Conservation (phyloP, 2,888 invertebrate genomes). For the Eretmocerus hayati region DNA sequence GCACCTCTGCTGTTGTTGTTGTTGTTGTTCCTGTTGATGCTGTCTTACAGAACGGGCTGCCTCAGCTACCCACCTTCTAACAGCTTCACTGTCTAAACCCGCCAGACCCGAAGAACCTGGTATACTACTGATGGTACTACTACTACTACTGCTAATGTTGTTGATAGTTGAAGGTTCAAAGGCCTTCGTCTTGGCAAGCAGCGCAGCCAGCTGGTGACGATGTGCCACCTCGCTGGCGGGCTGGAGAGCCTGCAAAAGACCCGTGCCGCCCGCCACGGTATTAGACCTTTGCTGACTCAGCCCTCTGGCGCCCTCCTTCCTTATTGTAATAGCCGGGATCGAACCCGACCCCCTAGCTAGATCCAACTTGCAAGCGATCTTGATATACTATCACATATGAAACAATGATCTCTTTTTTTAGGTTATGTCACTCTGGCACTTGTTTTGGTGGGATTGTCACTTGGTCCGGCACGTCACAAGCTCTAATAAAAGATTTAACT, state of each 20-base stretch:
- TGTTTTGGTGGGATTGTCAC: conserved; percentile 35
- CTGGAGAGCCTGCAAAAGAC: too few relatives aligned
- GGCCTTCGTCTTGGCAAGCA: conserved; percentile 46
- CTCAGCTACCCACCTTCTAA: conserved; percentile 55
- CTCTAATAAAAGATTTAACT: too few relatives aligned
- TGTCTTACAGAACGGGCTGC: conserved; percentile 51
- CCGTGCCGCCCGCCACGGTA: too few relatives aligned
- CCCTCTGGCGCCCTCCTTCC: conserved; percentile 2
- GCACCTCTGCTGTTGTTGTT: conserved; percentile 24
- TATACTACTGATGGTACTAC: too few relatives aligned
- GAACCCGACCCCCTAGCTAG: conserved; percentile 28
- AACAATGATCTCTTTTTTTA: too few relatives aligned
- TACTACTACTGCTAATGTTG: conserved; percentile 30
- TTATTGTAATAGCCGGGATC: too few relatives aligned
- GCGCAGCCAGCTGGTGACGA: conserved; percentile 9
- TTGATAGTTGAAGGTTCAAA: too few relatives aligned
- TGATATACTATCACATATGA: too few relatives aligned
- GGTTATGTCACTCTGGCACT: too few relatives aligned
- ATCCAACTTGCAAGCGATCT: conserved; percentile 36
- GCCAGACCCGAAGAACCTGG: conserved; percentile 52
- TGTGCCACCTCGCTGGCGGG: too few relatives aligned
- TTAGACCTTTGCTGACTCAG: conserved; percentile 26
- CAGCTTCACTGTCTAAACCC: conserved; percentile 55
- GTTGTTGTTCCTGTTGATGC: conserved; percentile 26
- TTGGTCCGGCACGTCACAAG: too few relatives aligned